Evolutionary conservation across 2,797 vertebrate species (phyloP).

Genomic region (Pogoniulus pusillus): DNA sequence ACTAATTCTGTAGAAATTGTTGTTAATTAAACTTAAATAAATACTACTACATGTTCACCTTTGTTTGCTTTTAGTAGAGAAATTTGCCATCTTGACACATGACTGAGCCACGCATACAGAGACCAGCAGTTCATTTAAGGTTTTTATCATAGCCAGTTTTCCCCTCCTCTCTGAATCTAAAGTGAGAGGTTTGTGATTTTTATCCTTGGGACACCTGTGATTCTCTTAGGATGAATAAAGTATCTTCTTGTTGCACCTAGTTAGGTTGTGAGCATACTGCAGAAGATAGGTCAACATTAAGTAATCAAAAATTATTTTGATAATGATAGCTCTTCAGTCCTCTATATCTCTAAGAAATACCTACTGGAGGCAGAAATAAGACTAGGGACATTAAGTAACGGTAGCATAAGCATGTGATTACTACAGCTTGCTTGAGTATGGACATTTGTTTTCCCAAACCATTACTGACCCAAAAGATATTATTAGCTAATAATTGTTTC

Average conservation of each 20-base stretch:
- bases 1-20: not conserved
- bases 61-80: not conserved
- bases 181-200: not conserved
- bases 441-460: not conserved
- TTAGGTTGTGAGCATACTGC: not conserved
- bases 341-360: not conserved
- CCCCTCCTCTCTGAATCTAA: not conserved
- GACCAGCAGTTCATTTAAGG: not conserved
- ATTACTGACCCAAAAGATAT: not conserved
- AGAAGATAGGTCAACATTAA: not conserved
- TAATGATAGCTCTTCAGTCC: not conserved
- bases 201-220: not conserved
- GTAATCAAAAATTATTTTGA: not conserved
- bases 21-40: not conserved
- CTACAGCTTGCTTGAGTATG: not conserved
- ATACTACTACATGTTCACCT: not conserved
- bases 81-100: not conserved
- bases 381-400: not conserved
- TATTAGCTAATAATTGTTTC: not conserved
- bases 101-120: not conserved
- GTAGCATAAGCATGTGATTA: not conserved
- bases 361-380: not conserved
- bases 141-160: not conserved
- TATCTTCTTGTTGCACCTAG: not conserved
- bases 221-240: not conserved